Evolutionary conservation across 2,797 vertebrate genomes (phyloP).

Genomic region (Macropus fuliginosus): DNA sequence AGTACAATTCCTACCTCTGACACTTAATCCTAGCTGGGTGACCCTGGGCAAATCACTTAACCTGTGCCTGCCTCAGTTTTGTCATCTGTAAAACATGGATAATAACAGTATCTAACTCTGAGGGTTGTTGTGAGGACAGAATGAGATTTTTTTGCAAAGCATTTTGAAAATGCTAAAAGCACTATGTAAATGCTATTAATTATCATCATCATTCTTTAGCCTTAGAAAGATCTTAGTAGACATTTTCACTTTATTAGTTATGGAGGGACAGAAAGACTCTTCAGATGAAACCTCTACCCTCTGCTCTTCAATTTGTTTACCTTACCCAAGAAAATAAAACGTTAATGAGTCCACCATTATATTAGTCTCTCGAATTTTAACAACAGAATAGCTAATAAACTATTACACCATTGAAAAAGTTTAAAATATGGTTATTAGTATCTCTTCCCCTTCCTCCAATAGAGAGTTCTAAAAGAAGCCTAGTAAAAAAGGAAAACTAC

Average conservation of each 20-base stretch:
- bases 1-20: not conserved
- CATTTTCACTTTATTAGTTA: not conserved
- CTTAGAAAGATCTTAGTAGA: not conserved
- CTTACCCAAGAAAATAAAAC: not conserved
- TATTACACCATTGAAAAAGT: conserved; percentile 6
- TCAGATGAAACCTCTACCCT: not conserved
- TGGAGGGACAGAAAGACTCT: not conserved
- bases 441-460: conserved; percentile 26
- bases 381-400: not conserved
- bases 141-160: not conserved
- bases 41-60: not conserved
- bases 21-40: not conserved
- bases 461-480: conserved; percentile 29
- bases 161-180: not conserved
- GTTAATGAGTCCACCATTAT: not conserved
- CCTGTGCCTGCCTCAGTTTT: not conserved
- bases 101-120: not conserved
- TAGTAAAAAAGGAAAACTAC: not conserved
- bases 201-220: not conserved
- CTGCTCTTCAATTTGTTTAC: not conserved
- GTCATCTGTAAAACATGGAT: not conserved
- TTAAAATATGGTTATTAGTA: not conserved
- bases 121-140: not conserved
- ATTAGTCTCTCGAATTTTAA: not conserved
- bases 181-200: not conserved